A percentile compares a stretch with the other conserved stretches of the same genome.
Conservation (phyloP, 2,888 invertebrate species). For the Archaeoteleia sp. region DNA sequence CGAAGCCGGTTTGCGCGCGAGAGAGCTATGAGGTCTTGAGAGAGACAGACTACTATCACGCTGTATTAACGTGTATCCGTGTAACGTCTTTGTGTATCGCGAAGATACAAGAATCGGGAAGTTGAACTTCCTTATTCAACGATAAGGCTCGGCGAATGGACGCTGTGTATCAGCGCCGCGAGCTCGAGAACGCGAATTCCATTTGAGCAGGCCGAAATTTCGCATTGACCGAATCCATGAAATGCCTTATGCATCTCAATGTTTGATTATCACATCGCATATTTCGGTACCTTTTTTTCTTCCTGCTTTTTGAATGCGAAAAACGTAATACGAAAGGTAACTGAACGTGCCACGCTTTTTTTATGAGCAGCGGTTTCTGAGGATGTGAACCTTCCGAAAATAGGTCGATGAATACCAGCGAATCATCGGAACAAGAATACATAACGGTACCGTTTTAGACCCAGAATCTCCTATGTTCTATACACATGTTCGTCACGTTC, state of each 20-base stretch:
- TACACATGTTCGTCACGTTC: constrained; percentile 28
- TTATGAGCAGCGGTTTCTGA: constrained; percentile 46
- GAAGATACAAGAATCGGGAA: constrained; percentile 52
- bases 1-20: constrained; percentile 54
- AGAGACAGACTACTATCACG: constrained; percentile 29
- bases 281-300: constrained; percentile 20
- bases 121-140: constrained; percentile 55
- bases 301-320: constrained; percentile 22
- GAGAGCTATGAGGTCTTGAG: constrained; percentile 35
- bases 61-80: constrained; percentile 50
- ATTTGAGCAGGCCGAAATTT: constrained; percentile 22
- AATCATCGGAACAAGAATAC: constrained; percentile 50
- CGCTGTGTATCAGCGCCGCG: constrained; percentile 22
- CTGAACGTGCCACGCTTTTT: constrained; percentile 42
- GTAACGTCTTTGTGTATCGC: constrained; percentile 53
- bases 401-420: constrained; percentile 46
- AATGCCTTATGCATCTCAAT: constrained; percentile 12
- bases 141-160: constrained; percentile 41
- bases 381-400: constrained; percentile 48
- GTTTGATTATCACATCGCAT: constrained; percentile 28
- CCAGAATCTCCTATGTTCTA: constrained; percentile 45
- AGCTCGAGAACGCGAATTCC: constrained; percentile 8
- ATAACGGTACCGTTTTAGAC: constrained; percentile 52
- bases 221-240: constrained; percentile 11
- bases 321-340: constrained; percentile 39